Evolutionary conservation across 1,140 invertebrate species (phyloP).

Genomic region (Manduca sexta): DNA sequence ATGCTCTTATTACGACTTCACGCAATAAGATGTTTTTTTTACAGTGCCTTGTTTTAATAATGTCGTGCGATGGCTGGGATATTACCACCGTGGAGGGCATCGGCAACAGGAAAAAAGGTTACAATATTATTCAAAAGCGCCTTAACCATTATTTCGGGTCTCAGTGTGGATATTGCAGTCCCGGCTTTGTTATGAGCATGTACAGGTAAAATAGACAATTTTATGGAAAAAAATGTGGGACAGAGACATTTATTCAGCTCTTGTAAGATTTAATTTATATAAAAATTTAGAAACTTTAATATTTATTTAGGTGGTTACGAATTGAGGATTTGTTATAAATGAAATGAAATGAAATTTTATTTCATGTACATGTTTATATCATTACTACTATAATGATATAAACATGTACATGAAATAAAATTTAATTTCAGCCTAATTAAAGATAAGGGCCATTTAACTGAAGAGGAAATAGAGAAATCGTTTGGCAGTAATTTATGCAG

Average conservation of each 20-base stretch:
- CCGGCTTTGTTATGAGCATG: conserved; percentile 90
- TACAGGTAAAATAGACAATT: conserved; percentile 73
- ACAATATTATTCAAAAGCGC: conserved; percentile 79
- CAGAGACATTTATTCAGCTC: no score
- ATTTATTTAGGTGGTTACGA: no score
- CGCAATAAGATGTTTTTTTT: no score
- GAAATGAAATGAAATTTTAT: conserved; percentile 8
- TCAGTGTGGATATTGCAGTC: conserved; percentile 87
- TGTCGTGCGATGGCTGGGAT: conserved; percentile 79
- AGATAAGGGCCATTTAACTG: conserved; percentile 60
- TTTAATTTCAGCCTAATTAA: conserved; percentile 21
- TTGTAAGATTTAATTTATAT: no score
- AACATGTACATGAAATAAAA: neutral
- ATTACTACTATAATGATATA: no score
- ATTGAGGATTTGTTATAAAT: no score
- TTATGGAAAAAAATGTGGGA: no score
- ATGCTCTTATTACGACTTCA: no score
- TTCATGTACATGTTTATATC: no score
- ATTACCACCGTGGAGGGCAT: conserved; percentile 86
- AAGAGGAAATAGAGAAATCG: conserved; percentile 80
- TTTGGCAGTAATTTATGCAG: conserved; percentile 87
- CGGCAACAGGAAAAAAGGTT: conserved; percentile 78
- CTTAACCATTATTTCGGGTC: conserved; percentile 81
- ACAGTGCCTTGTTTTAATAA: conserved; percentile 79
- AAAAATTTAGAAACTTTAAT: no score